These are phyloP conservation scores for Coccyzus lansbergi DNA, from an alignment of 2,797 vertebrate genomes.

Conservation along the genomic window DNA sequence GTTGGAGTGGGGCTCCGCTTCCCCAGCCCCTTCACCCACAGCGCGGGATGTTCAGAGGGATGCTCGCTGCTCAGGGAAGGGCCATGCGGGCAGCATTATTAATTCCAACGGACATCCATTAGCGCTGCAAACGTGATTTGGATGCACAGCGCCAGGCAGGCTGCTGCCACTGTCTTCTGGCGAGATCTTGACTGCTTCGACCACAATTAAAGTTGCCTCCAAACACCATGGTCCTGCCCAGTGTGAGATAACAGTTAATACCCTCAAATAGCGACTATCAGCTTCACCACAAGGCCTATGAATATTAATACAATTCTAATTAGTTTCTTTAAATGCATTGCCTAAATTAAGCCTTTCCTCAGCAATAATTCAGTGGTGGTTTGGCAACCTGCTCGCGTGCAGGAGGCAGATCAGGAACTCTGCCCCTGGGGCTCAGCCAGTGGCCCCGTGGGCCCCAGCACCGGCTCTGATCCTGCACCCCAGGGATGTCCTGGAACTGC, in stretches of 20 bases:
- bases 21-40: too few species aligned
- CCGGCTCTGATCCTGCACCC: accelerated
- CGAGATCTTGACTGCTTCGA: constrained; percentile 44
- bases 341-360: constrained; percentile 46
- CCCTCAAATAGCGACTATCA: constrained; percentile 70
- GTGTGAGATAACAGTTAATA: constrained; percentile 74
- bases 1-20: not conserved
- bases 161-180: constrained; percentile 18
- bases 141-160: not conserved
- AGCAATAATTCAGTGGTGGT: not conserved
- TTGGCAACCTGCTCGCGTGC: not conserved
- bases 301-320: constrained; percentile 82
- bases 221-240: constrained; percentile 53
- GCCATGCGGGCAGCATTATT: constrained; percentile 40
- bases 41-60: not conserved
- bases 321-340: constrained; percentile 71
- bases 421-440: not conserved
- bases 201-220: constrained; percentile 67
- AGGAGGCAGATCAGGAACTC: not conserved
- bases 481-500: accelerated
- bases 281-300: constrained; percentile 67
- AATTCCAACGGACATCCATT: constrained; percentile 52
- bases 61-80: not conserved
- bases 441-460: accelerated
- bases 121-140: not conserved